A percentile compares a stretch with the other conserved stretches of the same genome.
Conservation (phyloP, 1,140 invertebrate species). For the Drosophila sp. region DNA sequence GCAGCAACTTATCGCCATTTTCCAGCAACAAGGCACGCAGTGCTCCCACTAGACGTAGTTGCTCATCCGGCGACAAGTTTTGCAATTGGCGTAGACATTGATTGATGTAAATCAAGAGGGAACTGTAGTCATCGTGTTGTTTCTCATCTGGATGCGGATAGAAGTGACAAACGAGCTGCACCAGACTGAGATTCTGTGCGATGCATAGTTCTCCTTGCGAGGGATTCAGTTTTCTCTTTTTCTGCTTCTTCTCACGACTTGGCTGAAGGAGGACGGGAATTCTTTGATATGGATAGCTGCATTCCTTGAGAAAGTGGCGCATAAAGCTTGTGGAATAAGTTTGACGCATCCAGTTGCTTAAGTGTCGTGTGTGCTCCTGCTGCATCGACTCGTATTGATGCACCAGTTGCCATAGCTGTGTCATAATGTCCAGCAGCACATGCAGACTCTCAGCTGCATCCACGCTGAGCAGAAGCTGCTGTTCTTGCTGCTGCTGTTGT, state of each 20-base stretch:
- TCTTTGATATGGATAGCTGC: conserved; percentile 62
- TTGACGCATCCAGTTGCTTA: conserved; percentile 85
- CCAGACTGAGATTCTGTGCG: conserved; percentile 72
- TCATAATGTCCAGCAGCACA: conserved; percentile 86
- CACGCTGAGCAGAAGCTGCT: conserved; percentile 84
- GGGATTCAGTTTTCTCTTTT: not conserved
- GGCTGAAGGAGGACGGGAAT: conserved; percentile 3
- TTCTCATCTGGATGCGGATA: conserved; percentile 30
- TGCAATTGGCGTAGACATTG: conserved; percentile 25
- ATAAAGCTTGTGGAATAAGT: conserved; percentile 85
- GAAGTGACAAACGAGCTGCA: conserved; percentile 66
- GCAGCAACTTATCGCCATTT: conserved; percentile 79
- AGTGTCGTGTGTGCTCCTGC: conserved; percentile 70
- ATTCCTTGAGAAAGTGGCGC: conserved; percentile 85
- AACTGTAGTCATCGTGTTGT: conserved; percentile 32
- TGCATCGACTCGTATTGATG: conserved; percentile 78
- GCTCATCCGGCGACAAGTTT: conserved; percentile 35
- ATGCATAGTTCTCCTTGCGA: conserved; percentile 54
- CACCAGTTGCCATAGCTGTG: conserved; percentile 86
- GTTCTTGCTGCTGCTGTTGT: conserved; percentile 70
- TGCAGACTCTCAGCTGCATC: conserved; percentile 87
- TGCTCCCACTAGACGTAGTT: conserved; percentile 73
- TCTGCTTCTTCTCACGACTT: conserved; percentile 27
- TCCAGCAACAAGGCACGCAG: conserved; percentile 84
- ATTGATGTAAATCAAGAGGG: conserved; percentile 47